Evolutionary conservation across 1,140 invertebrate species (phyloP).

Genomic region (Drosophila pruinosa): DNA sequence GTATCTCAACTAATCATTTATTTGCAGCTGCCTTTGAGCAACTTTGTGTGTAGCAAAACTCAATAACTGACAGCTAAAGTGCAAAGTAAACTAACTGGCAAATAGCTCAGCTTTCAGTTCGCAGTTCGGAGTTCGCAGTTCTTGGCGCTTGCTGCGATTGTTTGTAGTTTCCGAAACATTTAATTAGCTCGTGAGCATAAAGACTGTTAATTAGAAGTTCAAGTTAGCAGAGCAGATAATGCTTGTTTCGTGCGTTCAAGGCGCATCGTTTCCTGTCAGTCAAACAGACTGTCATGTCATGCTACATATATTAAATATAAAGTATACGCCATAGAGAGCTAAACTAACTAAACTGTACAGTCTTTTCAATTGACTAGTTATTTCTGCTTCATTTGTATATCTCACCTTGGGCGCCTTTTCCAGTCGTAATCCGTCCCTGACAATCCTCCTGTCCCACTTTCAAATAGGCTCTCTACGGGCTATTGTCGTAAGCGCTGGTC

Average conservation of each 20-base stretch:
- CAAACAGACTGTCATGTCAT: too few relatives aligned
- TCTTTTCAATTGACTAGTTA: background rate
- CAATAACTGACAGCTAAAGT: slow-evolving; percentile 13
- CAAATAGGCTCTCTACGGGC: background rate
- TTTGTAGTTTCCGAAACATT: slow-evolving; percentile 12
- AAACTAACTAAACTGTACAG: background rate
- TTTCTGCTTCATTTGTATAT: background rate
- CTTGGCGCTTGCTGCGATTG: background rate
- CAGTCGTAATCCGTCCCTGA: slow-evolving; percentile 5
- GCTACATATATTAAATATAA: background rate
- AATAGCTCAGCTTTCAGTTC: background rate
- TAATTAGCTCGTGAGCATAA: slow-evolving; percentile 6
- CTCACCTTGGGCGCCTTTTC: background rate
- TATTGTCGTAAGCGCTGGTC: slow-evolving; percentile 11
- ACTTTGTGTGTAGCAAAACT: slow-evolving; percentile 7
- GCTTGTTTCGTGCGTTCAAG: slow-evolving; percentile 1
- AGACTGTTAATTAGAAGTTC: slow-evolving; percentile 16
- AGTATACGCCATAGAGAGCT: background rate
- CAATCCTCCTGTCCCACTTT: background rate
- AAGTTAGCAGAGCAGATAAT: slow-evolving; percentile 7
- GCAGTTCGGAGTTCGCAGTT: background rate
- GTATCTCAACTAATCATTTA: slow-evolving; percentile 3
- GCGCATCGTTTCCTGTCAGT: background rate
- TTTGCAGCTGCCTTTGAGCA: background rate
- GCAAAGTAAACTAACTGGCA: slow-evolving; percentile 18